These are phyloP conservation scores for Asarcornis scutulata DNA, from an alignment of 2,113 vertebrate genomes.

Conservation along the genomic window DNA sequence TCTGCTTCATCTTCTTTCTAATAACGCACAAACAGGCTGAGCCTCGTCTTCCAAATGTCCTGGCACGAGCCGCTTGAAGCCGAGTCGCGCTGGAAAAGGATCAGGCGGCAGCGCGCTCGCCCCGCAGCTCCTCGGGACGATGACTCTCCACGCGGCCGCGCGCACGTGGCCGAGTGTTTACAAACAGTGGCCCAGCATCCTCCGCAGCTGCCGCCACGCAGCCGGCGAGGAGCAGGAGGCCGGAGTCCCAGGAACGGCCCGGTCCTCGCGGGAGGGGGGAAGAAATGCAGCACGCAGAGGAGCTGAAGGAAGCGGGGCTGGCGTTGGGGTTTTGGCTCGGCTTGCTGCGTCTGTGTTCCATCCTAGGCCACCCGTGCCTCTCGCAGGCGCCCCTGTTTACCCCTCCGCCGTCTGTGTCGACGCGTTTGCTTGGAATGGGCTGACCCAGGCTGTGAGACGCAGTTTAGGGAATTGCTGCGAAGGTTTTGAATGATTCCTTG, in stretches of 20 bases:
- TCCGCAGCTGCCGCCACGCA: slow-evolving; percentile 29
- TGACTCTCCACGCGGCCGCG: slow-evolving; percentile 54
- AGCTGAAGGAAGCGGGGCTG: background rate
- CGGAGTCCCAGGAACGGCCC: slow-evolving; percentile 32
- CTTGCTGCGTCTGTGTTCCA: slow-evolving; percentile 7
- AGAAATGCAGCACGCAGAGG: background rate
- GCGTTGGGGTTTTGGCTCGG: slow-evolving; percentile 36
- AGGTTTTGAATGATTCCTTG: background rate
- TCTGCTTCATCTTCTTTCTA: background rate
- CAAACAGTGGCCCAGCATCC: slow-evolving; percentile 59
- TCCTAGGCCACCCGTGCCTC: background rate
- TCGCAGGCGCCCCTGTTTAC: background rate
- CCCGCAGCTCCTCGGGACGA: background rate
- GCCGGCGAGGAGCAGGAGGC: slow-evolving; percentile 5
- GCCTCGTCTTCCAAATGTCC: background rate
- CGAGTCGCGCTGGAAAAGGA: background rate
- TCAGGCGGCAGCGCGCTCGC: slow-evolving; percentile 5
- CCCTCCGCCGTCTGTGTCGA: rapidly evolving
- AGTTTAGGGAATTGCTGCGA: slow-evolving; percentile 4
- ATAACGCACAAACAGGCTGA: background rate
- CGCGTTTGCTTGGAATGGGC: background rate
- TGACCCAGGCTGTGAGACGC: background rate
- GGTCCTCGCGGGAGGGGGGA: background rate
- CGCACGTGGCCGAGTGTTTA: slow-evolving; percentile 59
- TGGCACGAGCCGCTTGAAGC: background rate